Conservation (phyloP, 2,113 vertebrate genomes). For the Cephalopterus ornatus region DNA sequence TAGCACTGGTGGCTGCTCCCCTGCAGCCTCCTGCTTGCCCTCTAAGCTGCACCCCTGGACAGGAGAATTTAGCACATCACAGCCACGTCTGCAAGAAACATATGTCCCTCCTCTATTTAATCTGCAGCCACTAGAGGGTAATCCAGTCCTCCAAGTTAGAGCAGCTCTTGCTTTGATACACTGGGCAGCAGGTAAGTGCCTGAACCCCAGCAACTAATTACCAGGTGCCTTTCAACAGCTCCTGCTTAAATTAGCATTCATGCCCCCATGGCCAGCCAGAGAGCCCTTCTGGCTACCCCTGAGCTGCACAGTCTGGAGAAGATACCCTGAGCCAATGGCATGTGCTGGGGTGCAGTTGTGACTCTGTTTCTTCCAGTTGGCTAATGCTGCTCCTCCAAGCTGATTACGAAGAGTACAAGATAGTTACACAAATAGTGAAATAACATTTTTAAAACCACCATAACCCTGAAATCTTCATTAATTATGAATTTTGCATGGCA, state of each 20-base stretch:
- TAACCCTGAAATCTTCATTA: conserved; percentile 68
- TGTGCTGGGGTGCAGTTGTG: rapidly evolving
- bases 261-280: background rate
- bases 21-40: background rate
- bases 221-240: background rate
- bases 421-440: conserved; percentile 56
- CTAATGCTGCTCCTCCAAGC: background rate
- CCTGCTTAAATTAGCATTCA: background rate
- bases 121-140: conserved; percentile 62
- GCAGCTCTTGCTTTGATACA: background rate
- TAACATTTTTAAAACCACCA: conserved; percentile 32
- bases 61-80: background rate
- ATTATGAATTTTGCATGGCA: conserved; percentile 76
- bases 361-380: background rate
- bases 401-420: conserved; percentile 23
- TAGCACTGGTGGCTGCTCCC: background rate
- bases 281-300: background rate
- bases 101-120: background rate
- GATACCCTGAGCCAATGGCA: background rate
- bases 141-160: conserved; percentile 17
- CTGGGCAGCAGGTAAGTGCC: background rate
- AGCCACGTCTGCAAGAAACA: background rate
- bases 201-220: background rate
- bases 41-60: background rate
- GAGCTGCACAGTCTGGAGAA: background rate